Evolutionary conservation across 2,113 vertebrate genomes (phyloP).

Genomic region (Polyodon spathula): DNA sequence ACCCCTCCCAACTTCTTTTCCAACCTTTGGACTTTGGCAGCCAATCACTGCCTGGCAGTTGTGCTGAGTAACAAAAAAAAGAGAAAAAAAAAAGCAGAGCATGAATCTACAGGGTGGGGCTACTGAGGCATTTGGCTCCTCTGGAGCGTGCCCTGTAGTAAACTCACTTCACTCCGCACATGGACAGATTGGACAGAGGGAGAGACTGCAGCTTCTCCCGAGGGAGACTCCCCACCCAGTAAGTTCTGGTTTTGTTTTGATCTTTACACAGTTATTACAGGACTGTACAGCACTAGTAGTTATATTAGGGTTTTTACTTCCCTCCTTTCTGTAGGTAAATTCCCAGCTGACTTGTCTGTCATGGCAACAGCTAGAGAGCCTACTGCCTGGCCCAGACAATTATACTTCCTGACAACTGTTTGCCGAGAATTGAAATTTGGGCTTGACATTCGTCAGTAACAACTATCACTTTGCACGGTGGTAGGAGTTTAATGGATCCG

Average conservation of each 20-base stretch:
- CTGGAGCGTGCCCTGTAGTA: background rate
- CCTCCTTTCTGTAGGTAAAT: slow-evolving; percentile 3
- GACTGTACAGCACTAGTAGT: too few species aligned
- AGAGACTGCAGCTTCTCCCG: background rate
- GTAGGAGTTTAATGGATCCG: background rate
- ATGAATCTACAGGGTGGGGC: slow-evolving; percentile 8
- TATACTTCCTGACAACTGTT: slow-evolving; percentile 2
- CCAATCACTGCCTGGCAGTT: slow-evolving; percentile 1
- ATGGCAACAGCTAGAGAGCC: slow-evolving; percentile 18
- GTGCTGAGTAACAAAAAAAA: background rate
- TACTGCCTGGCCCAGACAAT: background rate
- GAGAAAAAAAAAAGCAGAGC: slow-evolving; percentile 3
- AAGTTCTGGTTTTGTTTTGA: too few species aligned
- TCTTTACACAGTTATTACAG: too few species aligned
- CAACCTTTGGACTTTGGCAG: fast-evolving
- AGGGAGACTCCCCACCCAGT: background rate
- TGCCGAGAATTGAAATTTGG: background rate
- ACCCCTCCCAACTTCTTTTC: slow-evolving; percentile 14
- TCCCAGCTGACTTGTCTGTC: slow-evolving; percentile 18
- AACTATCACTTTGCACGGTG: background rate
- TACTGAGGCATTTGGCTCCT: background rate
- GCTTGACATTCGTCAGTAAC: background rate
- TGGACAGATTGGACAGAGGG: background rate
- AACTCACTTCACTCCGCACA: background rate
- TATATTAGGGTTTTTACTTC: background rate